These are phyloP conservation scores for Cheilosia vernalis DNA, from an alignment of 2,888 invertebrate genomes.

Conservation along the genomic window DNA sequence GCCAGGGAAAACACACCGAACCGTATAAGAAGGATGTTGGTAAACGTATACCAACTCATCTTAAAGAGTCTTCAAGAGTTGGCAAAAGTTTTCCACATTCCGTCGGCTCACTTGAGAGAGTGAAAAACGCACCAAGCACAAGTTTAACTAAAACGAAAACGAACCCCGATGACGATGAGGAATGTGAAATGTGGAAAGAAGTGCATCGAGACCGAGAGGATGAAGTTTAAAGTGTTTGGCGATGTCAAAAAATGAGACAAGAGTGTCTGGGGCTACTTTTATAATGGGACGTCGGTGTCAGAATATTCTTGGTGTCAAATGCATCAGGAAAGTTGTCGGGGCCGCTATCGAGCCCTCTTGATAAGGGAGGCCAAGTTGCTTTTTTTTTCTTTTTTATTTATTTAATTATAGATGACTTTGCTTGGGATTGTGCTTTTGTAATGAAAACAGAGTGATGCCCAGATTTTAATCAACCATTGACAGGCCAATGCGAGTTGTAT, in stretches of 20 bases:
- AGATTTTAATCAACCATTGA: no score
- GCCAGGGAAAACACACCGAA: constrained; percentile 48
- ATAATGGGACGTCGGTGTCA: constrained; percentile 48
- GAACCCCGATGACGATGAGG: not conserved
- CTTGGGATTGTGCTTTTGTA: no score
- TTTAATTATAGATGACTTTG: constrained; percentile 26
- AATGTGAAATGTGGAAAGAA: constrained; percentile 46
- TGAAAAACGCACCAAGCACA: constrained; percentile 32
- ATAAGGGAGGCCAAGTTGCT: not conserved
- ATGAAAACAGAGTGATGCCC: not conserved
- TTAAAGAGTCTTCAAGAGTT: constrained; percentile 53
- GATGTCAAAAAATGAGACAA: constrained; percentile 61
- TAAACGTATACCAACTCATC: constrained; percentile 33
- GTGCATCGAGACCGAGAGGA: constrained; percentile 51
- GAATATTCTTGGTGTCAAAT: constrained; percentile 54
- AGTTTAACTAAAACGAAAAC: not conserved
- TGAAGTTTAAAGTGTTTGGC: constrained; percentile 62
- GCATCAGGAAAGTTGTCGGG: constrained; percentile 39
- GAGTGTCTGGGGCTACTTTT: constrained; percentile 48
- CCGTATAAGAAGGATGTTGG: constrained; percentile 34
- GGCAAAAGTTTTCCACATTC: constrained; percentile 56
- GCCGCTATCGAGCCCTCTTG: not conserved
- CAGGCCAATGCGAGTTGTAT: no score
- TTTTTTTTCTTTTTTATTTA: constrained; percentile 34
- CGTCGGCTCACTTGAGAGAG: constrained; percentile 43